Conservation (phyloP, 92 coral and sea anemone species). For the Diadumene lineata region DNA sequence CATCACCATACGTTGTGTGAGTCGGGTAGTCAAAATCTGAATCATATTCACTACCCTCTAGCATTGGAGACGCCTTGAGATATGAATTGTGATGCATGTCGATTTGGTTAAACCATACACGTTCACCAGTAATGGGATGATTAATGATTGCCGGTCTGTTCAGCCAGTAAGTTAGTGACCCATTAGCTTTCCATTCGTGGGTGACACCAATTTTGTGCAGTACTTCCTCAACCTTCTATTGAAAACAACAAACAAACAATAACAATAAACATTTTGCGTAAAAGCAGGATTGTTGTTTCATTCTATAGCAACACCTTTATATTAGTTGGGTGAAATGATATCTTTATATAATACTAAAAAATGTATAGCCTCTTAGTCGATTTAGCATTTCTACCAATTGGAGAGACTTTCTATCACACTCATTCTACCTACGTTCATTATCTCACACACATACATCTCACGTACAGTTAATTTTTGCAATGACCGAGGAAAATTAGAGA, state of each 20-base stretch:
- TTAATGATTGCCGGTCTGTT: conserved; percentile 29
- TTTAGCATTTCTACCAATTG: too few species aligned
- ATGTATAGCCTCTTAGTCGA: too few species aligned
- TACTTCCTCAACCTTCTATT: conserved; percentile 46
- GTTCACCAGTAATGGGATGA: conserved; percentile 56
- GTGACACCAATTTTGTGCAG: conserved; percentile 31
- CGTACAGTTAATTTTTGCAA: too few species aligned
- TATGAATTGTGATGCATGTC: conserved; percentile 28
- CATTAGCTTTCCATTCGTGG: conserved; percentile 46
- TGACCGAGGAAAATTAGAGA: too few species aligned
- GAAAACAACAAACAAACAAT: not conserved
- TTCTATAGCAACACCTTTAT: not conserved
- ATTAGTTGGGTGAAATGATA: too few species aligned
- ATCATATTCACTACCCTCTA: conserved; percentile 16
- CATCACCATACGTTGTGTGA: conserved; percentile 63
- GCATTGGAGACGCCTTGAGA: conserved; percentile 33
- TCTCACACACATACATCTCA: too few species aligned
- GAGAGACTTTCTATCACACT: too few species aligned
- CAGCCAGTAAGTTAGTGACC: conserved; percentile 45
- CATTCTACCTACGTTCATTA: too few species aligned
- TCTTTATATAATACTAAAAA: too few species aligned
- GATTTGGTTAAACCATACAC: conserved; percentile 53
- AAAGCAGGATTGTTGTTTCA: too few species aligned
- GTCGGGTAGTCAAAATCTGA: conserved; percentile 44
- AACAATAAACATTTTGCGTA: too few species aligned